Evolutionary conservation across 1,140 invertebrate genomes (phyloP).

Genomic region (Leptopilina clavipes): DNA sequence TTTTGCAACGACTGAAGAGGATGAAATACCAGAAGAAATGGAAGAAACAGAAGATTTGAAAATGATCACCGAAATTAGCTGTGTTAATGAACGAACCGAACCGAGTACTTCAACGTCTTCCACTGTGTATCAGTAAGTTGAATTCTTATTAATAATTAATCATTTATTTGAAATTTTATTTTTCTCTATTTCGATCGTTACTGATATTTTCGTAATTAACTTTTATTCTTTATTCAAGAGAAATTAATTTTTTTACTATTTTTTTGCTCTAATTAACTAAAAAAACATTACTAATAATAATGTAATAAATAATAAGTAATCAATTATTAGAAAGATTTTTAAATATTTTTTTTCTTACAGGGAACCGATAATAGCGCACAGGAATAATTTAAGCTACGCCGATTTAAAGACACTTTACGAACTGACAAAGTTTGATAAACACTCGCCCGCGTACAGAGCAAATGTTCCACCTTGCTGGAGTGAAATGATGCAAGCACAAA

Average conservation of each 20-base stretch:
- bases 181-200: no score
- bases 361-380: constrained; percentile 76
- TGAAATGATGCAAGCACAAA: constrained; percentile 91
- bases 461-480: constrained; percentile 95
- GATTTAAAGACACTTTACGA: constrained; percentile 78
- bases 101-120: constrained; percentile 70
- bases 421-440: constrained; percentile 80
- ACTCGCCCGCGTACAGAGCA: constrained; percentile 83
- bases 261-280: no score
- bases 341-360: constrained; percentile 52
- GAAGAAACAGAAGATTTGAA: constrained; percentile 79
- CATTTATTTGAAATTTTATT: no score
- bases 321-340: background rate
- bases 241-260: no score
- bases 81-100: constrained; percentile 53
- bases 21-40: constrained; percentile 82
- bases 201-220: no score
- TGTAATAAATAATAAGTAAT: no score
- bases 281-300: no score
- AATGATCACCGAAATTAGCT: constrained; percentile 68
- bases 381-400: constrained; percentile 74
- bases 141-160: background rate
- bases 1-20: constrained; percentile 83
- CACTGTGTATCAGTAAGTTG: constrained; percentile 60
- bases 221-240: no score